Conservation (phyloP, 2,888 invertebrate species). For the Gymnosoma rotundatum region DNA sequence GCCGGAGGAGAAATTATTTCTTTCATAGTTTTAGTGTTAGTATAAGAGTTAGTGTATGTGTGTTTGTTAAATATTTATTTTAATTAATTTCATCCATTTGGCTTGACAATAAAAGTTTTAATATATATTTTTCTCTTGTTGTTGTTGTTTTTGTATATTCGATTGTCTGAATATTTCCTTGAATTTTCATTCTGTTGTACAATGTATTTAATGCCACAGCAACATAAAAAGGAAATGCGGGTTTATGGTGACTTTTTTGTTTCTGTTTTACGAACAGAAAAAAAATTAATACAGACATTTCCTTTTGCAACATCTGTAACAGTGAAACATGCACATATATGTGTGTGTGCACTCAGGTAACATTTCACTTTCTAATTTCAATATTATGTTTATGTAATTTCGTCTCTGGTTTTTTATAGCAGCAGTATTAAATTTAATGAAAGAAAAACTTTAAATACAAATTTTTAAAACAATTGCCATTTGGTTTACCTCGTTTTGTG, state of each 20-base stretch:
- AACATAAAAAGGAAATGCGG: conserved; percentile 1
- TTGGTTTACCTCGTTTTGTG: no score
- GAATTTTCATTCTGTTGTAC: conserved; percentile 13
- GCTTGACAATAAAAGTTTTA: background rate
- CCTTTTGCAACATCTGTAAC: conserved; percentile 46
- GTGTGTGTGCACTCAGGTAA: no score
- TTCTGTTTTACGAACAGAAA: background rate
- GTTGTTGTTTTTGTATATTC: background rate
- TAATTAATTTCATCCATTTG: conserved; percentile 39
- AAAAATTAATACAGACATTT: conserved; percentile 19
- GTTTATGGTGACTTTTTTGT: no score
- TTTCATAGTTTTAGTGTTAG: background rate
- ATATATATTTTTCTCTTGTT: background rate
- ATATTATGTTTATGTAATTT: background rate
- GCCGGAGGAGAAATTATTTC: background rate
- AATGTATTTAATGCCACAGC: background rate
- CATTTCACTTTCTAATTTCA: background rate
- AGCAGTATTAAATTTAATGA: no score
- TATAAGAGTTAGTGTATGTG: background rate
- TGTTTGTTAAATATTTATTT: conserved; percentile 38
- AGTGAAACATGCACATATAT: conserved; percentile 18
- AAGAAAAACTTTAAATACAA: no score
- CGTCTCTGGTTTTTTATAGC: no score
- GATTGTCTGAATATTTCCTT: conserved; percentile 5
- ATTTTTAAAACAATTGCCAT: no score